These are phyloP conservation scores for Aphyosemion australe DNA, from an alignment of 2,113 vertebrate species.

Conservation along the genomic window DNA sequence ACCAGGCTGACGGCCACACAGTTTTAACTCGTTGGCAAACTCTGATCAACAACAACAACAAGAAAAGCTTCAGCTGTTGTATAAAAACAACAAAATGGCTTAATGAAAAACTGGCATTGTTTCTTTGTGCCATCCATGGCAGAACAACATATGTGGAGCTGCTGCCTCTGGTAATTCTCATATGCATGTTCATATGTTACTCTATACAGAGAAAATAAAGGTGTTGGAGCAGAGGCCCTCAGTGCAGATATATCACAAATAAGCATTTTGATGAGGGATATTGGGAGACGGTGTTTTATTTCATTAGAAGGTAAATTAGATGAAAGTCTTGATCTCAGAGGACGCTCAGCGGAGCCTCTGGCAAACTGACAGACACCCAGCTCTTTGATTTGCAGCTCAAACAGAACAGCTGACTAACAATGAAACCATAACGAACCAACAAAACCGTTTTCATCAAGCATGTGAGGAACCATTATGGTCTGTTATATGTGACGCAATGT, in stretches of 20 bases:
- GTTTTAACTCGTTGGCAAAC: slow-evolving; percentile 68
- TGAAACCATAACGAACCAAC: slow-evolving; percentile 59
- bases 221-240: slow-evolving; percentile 76
- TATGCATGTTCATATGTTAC: slow-evolving; percentile 79
- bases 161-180: slow-evolving; percentile 73
- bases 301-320: slow-evolving; percentile 92
- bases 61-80: slow-evolving; percentile 67
- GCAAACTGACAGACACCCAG: slow-evolving; percentile 86
- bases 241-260: slow-evolving; percentile 66
- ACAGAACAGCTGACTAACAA: slow-evolving; percentile 72
- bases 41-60: not conserved
- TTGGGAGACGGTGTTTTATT: slow-evolving; percentile 83
- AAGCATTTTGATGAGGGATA: slow-evolving; percentile 80
- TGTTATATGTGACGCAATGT: not conserved
- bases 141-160: slow-evolving; percentile 73
- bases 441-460: slow-evolving; percentile 43
- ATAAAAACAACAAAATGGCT: slow-evolving; percentile 59
- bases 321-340: slow-evolving; percentile 92
- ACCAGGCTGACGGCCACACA: slow-evolving; percentile 66
- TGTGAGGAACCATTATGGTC: not conserved
- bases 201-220: slow-evolving; percentile 61
- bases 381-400: slow-evolving; percentile 78
- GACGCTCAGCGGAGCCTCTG: slow-evolving; percentile 87
- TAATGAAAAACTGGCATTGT: slow-evolving; percentile 73
- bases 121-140: slow-evolving; percentile 68